Conservation (phyloP, 2,113 vertebrate species). For the Psephotus haematonotus region DNA sequence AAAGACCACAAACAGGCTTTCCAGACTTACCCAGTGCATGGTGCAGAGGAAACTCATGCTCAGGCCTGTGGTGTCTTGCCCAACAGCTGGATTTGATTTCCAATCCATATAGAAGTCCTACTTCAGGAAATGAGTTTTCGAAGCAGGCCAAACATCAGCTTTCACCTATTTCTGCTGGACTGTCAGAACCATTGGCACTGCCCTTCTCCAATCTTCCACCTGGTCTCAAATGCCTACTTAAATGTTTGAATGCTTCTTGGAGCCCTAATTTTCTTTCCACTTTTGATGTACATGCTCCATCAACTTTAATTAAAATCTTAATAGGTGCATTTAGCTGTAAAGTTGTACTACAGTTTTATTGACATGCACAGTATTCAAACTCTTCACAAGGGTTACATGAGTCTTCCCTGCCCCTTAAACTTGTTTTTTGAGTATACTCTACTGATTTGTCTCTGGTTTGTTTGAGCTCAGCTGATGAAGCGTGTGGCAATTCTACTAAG, state of each 20-base stretch:
- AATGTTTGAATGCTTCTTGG: neutral
- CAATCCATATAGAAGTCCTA: rapidly evolving
- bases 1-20: neutral
- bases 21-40: neutral
- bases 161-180: neutral
- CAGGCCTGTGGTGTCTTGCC: neutral
- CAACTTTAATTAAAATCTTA: conserved; percentile 6
- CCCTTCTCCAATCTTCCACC: neutral
- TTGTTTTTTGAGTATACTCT: neutral
- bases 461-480: neutral
- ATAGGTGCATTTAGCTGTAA: neutral
- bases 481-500: rapidly evolving
- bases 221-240: neutral
- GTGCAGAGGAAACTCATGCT: neutral
- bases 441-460: neutral
- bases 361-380: neutral
- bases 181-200: neutral
- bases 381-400: neutral
- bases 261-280: neutral
- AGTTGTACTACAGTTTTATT: neutral
- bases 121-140: neutral
- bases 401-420: rapidly evolving
- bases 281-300: neutral
- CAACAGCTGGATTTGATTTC: neutral
- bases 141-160: neutral